Conservation (phyloP, 2,888 invertebrate species). For the Aradus depressus region DNA sequence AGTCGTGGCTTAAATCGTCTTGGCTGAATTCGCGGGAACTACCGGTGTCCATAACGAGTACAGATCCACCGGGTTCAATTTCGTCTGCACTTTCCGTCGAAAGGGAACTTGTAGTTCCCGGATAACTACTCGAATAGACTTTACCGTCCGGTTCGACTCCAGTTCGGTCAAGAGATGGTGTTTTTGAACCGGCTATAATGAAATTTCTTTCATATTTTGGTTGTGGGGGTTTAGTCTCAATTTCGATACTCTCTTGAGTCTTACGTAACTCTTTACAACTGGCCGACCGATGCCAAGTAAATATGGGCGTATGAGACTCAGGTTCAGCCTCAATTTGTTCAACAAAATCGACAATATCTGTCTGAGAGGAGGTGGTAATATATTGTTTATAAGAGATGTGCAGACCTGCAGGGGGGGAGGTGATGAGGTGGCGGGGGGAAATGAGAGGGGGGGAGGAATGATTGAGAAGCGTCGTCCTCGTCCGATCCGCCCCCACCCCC, state of each 20-base stretch:
- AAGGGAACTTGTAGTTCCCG: conserved; percentile 58
- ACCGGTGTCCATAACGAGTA: conserved; percentile 31
- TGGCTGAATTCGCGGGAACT: conserved; percentile 46
- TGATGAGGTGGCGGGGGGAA: conserved; percentile 32
- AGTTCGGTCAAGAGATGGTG: conserved; percentile 51
- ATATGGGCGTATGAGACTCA: conserved; percentile 28
- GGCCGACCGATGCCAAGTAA: conserved; percentile 64
- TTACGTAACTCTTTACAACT: conserved; percentile 61
- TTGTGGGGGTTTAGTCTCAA: conserved; percentile 41
- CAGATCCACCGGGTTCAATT: conserved; percentile 45
- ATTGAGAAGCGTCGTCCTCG: conserved; percentile 47
- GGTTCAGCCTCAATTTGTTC: conserved; percentile 20
- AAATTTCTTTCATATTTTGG: conserved; percentile 63
- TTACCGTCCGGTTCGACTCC: conserved; percentile 58
- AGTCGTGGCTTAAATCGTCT: conserved; percentile 78
- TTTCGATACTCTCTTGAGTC: conserved; percentile 22
- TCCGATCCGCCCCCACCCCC: too few species aligned
- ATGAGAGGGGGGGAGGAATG: conserved; percentile 39
- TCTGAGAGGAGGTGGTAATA: conserved; percentile 29
- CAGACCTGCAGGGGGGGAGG: conserved; percentile 23
- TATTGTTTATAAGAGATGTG: conserved; percentile 29
- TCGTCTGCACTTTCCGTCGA: conserved; percentile 54
- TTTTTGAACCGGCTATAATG: conserved; percentile 47
- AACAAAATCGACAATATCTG: conserved; percentile 30
- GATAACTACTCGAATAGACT: conserved; percentile 76